Base-by-base conservation (phyloP, 2,113 vertebrate species). In the Vulpes vulpes region DNA sequence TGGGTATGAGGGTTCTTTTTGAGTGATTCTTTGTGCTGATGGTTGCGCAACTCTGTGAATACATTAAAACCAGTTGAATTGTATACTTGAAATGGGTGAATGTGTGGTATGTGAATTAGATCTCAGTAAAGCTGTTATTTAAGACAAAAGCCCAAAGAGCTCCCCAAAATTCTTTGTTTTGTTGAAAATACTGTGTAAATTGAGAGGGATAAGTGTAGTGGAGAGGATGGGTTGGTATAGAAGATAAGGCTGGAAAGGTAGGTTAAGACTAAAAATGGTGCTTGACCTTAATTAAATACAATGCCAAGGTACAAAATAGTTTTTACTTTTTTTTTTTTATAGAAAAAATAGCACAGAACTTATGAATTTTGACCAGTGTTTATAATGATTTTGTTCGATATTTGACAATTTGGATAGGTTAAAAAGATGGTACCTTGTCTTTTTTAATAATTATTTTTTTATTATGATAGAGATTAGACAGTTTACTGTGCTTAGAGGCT, bases 211-310 rank as follows among this genome's bases (percentile, higher is more conserved):
- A 76, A n/a, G 55, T 53, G 12, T 8, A 57, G 6, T 23, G 74
- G 30, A 5, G 17, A 25, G 6, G 32, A 2, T 6, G 1, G 32
- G 62, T 80, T 17, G 43, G 17, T 62, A 43, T 23, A 62, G 32
- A 91, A 74, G 76, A 67, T 62, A 89, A 95, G 78, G 11, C 32
- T 79, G 17, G 12, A 83, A 60, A 78, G 53, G 22, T 57, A 90
- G 51, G 6, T 80, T 86, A 74, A 10, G 53, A 35, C 35, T 12
- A n/a, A 55, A 81, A 59, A 11, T 51, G 59, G 25, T 82, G 79
- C 59, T 95, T 91, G 74, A 53, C 67, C 17, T 91, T 74, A 86
- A 82, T 91, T 74, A 86, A 82, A 67, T 89, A 59, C 17, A 78
- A 7, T 49, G 25, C 71, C 43, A 25, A 12, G 27, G 32, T 67